Percentiles rank a stretch among this genome's conserved stretches.
Evolutionary conservation across 2,113 vertebrate species (phyloP).

Genomic region (Macrotus californicus): DNA sequence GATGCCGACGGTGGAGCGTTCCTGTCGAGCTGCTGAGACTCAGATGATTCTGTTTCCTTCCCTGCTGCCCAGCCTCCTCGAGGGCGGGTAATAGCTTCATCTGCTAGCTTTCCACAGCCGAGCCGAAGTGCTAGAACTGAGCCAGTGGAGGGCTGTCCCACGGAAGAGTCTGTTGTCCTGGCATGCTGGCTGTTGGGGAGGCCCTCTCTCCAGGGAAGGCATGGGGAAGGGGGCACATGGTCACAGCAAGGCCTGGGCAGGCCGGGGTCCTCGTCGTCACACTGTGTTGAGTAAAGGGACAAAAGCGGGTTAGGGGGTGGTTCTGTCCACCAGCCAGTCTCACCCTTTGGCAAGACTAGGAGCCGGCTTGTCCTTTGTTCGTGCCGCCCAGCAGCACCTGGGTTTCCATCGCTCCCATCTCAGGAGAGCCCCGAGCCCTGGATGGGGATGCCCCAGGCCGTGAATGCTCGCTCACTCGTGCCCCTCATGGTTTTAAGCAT

Average conservation of each 20-base stretch:
- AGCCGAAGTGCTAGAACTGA: background rate
- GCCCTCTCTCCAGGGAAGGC: background rate
- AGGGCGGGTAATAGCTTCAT: background rate
- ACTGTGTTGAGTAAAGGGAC: background rate
- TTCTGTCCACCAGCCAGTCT: background rate
- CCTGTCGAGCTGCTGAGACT: background rate
- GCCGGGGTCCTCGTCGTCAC: background rate
- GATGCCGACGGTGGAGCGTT: background rate
- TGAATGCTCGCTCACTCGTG: rapidly evolving
- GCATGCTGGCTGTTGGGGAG: background rate
- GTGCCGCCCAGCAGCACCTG: background rate
- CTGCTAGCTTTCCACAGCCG: background rate
- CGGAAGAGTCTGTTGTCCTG: background rate
- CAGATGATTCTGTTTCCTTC: background rate
- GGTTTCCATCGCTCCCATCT: background rate
- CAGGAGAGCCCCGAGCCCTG: rapidly evolving
- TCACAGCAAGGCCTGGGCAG: background rate
- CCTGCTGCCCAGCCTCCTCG: background rate
- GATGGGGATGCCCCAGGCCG: rapidly evolving
- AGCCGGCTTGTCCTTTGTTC: background rate
- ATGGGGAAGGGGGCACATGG: rapidly evolving
- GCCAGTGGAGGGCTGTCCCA: background rate
- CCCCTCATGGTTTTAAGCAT: background rate
- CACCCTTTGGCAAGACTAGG: background rate
- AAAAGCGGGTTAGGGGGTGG: background rate